Evolutionary conservation across 92 coral and sea anemone species (phyloP), one percentile per base, ranked within the genome.

Genomic region (Palythoa heliodiscus): DNA sequence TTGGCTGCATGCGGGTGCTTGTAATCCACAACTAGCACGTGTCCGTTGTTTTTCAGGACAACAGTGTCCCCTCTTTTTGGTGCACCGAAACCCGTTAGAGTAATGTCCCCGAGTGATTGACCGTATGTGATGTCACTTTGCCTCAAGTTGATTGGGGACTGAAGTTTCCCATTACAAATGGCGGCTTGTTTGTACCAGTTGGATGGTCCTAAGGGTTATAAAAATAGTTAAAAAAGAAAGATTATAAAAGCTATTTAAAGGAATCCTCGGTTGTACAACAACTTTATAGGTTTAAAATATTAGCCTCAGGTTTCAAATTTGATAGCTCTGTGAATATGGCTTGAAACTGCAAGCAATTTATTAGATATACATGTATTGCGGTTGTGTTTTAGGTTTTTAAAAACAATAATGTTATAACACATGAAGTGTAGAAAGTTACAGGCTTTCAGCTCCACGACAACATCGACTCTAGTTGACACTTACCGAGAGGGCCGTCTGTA

Each of bases 91-190:
- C 87, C 85, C 9, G 4, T 48, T n/a, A 89, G 60, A 2, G 43
- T 47, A 67, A 86, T 53, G 3, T 6, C 16, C 37, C 78, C 91
- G 38, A 92, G 81, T 37, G 29, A 20, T 22, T 70, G 61, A 14
- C 22, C 64, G 70, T 64, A 83, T 5, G 76, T 79, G 29, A 84
- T 71, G 6, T 77, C 39, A 29, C 76, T 71, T 47, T 57, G 43
- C 16, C 52, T 72, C 22, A 87, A 88, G 84, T 93, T 78, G 19
- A 93, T 90, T 38, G 95, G 95, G 1, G 95, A 90, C 84, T 92
- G 95, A 2, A 48, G 35, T 37, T 67, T 66, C 8, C 83, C 84
- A 48, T 19, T 11, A 74, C 84, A 80, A 9, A 11, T 12, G 0
- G 74, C 38, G 22, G 70, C 85, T 3, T 11, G 12, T 7, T 57